Evolutionary conservation across 2,888 invertebrate species (phyloP).

Genomic region (Andrena flavipes): DNA sequence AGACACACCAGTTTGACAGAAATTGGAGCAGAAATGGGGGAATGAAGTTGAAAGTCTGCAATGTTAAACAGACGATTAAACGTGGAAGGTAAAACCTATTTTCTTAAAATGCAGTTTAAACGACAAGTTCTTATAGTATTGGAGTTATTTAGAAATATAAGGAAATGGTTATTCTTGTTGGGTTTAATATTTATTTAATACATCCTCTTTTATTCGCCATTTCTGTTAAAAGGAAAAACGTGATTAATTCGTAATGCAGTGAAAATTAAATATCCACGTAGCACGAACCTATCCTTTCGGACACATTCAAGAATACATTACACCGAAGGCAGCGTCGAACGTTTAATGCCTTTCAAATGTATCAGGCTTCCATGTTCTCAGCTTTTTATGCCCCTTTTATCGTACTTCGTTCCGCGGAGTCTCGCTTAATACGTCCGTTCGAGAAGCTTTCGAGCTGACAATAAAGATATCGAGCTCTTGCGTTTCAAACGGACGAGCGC

Average conservation of each 20-base stretch:
- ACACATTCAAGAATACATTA: slow-evolving; percentile 42
- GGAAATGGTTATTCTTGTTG: too few relatives aligned
- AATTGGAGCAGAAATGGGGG: neutral
- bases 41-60: neutral
- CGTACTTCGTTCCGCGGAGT: slow-evolving; percentile 49
- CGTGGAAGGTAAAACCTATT: neutral
- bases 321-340: slow-evolving; percentile 28
- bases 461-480: slow-evolving; percentile 60
- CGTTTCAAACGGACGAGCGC: slow-evolving; percentile 39
- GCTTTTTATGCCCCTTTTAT: slow-evolving; percentile 52
- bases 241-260: slow-evolving; percentile 9
- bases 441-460: slow-evolving; percentile 56
- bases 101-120: too few relatives aligned
- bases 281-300: slow-evolving; percentile 19
- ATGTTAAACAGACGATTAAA: neutral
- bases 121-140: too few relatives aligned
- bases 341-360: slow-evolving; percentile 52
- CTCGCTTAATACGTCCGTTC: slow-evolving; percentile 54
- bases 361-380: slow-evolving; percentile 45
- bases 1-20: neutral
- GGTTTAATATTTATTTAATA: too few relatives aligned
- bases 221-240: neutral
- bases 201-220: neutral
- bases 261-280: slow-evolving; percentile 29
- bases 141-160: too few relatives aligned